phyloP scores from a whole-genome alignment of 2,797 vertebrate genomes.

The Dendrocincla tyrannina region DNA sequence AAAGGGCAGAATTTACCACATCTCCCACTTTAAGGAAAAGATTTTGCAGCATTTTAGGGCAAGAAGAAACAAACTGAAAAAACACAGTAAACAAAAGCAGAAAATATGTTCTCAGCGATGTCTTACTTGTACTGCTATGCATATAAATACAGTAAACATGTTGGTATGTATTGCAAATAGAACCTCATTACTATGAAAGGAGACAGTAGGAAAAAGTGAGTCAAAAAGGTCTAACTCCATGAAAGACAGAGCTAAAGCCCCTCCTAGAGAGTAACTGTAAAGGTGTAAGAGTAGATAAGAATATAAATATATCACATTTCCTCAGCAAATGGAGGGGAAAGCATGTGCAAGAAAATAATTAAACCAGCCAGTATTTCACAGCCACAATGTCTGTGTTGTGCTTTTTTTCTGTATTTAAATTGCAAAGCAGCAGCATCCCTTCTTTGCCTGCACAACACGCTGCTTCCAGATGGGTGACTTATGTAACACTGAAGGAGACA shows the following conservation, averaged over 20 bases:
- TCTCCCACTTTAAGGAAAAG: background rate
- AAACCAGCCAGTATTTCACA: background rate
- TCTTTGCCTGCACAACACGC: slow-evolving; percentile 6
- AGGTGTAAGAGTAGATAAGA: background rate
- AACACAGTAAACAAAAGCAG: background rate
- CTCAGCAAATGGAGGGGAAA: background rate
- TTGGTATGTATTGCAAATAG: background rate
- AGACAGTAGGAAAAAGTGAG: background rate
- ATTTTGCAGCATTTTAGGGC: background rate
- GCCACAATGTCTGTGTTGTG: background rate
- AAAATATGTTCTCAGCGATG: background rate
- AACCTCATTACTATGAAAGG: background rate
- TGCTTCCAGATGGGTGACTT: slow-evolving; percentile 57
- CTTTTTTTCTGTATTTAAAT: background rate
- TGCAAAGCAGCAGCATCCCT: slow-evolving; percentile 15
- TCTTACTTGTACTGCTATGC: background rate
- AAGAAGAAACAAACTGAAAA: background rate
- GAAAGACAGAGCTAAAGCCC: background rate
- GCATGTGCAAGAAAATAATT: background rate
- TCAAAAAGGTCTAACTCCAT: background rate
- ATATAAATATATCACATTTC: background rate
- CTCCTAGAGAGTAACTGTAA: background rate
- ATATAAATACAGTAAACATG: background rate
- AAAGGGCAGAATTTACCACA: background rate
- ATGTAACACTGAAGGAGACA: background rate